Base-by-base conservation (phyloP, 2,888 invertebrate genomes). In the Thysanoteuthis rhombus region DNA sequence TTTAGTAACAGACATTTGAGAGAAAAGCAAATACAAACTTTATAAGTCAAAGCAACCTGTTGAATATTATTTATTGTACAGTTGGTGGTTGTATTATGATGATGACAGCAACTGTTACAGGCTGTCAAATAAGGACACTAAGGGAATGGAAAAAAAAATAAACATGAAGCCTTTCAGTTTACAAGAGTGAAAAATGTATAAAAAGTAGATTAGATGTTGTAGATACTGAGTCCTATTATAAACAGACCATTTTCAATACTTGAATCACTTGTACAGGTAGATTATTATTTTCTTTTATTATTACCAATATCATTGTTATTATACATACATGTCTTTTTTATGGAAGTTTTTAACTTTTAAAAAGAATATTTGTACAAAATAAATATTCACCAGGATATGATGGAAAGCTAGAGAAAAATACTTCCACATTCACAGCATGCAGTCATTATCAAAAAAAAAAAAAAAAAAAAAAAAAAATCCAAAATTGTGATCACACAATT, bases 331-430 rank as follows among this genome's bases (percentile, higher is more conserved):
- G 1, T n/a, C n/a, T n/a, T n/a, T n/a, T 75, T 75, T 12, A 75
- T 75, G 75, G 75, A 75, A 75, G 75, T n/a, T 75, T 75, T 75
- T 36, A 75, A 75, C 75, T 75, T 58, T 58, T 75, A 22, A 52
- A 25, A 52, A 52, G 2, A 25, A 75, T 36, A n/a, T 75, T 75
- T 75, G 16, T 75, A 75, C 75, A 75, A 75, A 75, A 75, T n/a
- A 75, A 75, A 75, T 75, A 75, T 75, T n/a, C 75, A 75, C n/a
- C 75, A 75, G 75, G 75, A 75, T 75, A 75, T n/a, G n/a, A 75
- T 75, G n/a, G 36, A 75, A 75, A 75, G 6, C 52, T 52, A 52
- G 45, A 58, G 28, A 58, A 36, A 75, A 75, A 75, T 75, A 75
- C 12, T n/a, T 75, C n/a, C n/a, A n/a, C n/a, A 12, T 75, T 36